Evolutionary conservation across 1,140 invertebrate species (phyloP), one percentile per base, ranked within the genome.

Genomic region (Apis florea): DNA sequence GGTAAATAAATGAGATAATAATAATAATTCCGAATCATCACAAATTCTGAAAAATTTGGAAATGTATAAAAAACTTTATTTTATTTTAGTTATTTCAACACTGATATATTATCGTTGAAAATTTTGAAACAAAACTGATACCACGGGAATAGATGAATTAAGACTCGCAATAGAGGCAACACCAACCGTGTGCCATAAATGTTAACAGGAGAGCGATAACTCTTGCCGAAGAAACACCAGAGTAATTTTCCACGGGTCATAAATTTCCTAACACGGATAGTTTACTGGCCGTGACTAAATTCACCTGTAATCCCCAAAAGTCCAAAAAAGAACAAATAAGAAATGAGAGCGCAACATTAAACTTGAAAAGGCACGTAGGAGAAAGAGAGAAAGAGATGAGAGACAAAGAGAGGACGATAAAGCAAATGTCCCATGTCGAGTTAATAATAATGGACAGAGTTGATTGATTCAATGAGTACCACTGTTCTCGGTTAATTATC

Each of bases 401-500:
- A 26, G 15, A 63, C 6, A 17, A 2, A 17, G 9, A 19, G 61
- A 26, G 15, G 3, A 24, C 17, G 15, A 15, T 15, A n/a, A 61
- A 8, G 24, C 5, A 24, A 40, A 15, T 8, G 13, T 67, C 66
- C 21, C 21, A 6, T 10, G 67, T 40, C 63, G 21, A 24, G 12
- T 10, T 70, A 66, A 53, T 47, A 63, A 63, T 63, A 63, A 63
- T 63, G 17, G 61, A 63, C 61, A 61, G 59, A 26, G n/a, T 24
- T 24, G 59, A 61, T 61, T 61, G 59, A 24, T 61, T 63, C 26
- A 63, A 63, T 26, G 61, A 63, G 61, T 31, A 63, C 24, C 61
- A 63, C 40, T 72, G 66, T n/a, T n/a, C 74, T 74, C 59, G 59
- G 61, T 81, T 85, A 85, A 85, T 85, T 85, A 85, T 82, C 73